phyloP scores from a whole-genome alignment of 2,113 vertebrate genomes.

The Ammodytes dubius region DNA sequence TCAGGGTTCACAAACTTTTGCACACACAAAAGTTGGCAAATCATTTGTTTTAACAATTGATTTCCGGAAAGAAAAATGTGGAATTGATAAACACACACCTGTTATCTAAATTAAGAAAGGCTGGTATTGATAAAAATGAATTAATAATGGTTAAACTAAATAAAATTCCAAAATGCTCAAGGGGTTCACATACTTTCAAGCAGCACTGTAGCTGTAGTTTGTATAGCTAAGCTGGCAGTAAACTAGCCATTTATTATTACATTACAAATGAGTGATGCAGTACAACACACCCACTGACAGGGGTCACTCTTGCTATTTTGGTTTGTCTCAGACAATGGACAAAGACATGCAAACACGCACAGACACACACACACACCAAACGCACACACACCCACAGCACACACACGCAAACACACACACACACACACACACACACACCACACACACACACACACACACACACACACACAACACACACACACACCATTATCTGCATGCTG shows the following conservation, averaged over 20 bases:
- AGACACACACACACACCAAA: slow-evolving; percentile 22
- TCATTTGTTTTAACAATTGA: no score
- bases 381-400: slow-evolving; percentile 8
- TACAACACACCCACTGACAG: slow-evolving; percentile 42
- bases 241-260: not conserved
- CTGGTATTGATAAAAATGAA: no score
- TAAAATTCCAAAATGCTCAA: no score
- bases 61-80: no score
- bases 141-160: no score
- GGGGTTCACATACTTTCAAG: no score
- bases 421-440: slow-evolving; percentile 6
- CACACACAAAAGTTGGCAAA: no score
- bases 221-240: not conserved
- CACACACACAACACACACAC: slow-evolving; percentile 21
- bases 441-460: slow-evolving; percentile 9
- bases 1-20: no score
- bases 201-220: no score
- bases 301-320: slow-evolving; percentile 38
- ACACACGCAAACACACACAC: slow-evolving; percentile 24
- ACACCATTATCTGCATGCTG: slow-evolving; percentile 50
- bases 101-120: no score
- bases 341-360: not conserved
- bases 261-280: not conserved
- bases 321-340: not conserved
- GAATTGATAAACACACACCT: no score